phyloP scores from a whole-genome alignment of 2,797 vertebrate species.

The Lithobates pipiens region DNA sequence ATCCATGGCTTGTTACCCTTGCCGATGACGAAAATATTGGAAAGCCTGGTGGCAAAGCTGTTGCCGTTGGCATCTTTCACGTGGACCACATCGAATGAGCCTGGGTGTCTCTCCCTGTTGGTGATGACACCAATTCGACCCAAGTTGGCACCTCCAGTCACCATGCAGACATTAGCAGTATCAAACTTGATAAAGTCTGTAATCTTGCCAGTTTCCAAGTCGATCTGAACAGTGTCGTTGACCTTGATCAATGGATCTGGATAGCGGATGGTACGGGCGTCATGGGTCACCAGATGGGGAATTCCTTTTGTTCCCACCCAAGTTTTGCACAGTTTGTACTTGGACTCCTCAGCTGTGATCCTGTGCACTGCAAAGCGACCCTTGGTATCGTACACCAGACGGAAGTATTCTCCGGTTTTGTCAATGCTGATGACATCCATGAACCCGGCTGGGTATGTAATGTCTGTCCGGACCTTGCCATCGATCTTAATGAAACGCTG shows the following conservation, averaged over 20 bases:
- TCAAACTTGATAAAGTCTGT: conserved; percentile 99
- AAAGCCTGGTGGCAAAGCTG: conserved; percentile 94
- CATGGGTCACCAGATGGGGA: conserved; percentile 95
- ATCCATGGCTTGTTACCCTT: no score
- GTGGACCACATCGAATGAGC: conserved; percentile 96
- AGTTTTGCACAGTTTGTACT: conserved; percentile 98
- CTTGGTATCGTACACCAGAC: conserved; percentile 95
- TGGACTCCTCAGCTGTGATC: conserved; percentile 94
- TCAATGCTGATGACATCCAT: conserved; percentile 99
- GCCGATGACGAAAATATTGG: conserved; percentile 97
- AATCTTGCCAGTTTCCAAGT: conserved; percentile 94
- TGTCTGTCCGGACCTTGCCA: conserved; percentile 94
- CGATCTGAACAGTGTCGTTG: conserved; percentile 95
- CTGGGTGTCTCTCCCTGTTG: conserved; percentile 95
- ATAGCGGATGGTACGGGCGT: conserved; percentile 96
- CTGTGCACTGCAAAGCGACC: conserved; percentile 96
- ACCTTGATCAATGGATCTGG: conserved; percentile 97
- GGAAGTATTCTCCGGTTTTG: conserved; percentile 95
- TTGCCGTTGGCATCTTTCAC: conserved; percentile 96
- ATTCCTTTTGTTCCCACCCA: conserved; percentile 96
- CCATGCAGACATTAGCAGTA: conserved; percentile 96
- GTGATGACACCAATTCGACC: conserved; percentile 96
- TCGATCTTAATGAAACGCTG: conserved; percentile 98
- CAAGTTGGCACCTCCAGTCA: conserved; percentile 96
- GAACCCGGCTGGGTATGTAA: conserved; percentile 96